These are phyloP conservation scores for Phaethon lepturus DNA, from an alignment of 2,113 vertebrate species.

Conservation along the genomic window DNA sequence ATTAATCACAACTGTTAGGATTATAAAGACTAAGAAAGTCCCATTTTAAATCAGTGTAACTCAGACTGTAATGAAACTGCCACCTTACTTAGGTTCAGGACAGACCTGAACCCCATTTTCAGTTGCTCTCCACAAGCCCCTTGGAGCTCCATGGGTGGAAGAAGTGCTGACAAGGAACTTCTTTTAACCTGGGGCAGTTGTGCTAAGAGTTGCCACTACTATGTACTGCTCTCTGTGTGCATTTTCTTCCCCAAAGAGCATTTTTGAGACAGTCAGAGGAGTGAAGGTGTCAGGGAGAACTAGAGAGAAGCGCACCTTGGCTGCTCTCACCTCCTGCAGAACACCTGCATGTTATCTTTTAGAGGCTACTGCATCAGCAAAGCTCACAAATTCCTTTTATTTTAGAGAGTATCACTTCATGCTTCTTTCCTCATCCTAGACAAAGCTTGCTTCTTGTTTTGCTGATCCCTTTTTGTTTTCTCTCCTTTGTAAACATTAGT, in stretches of 20 bases:
- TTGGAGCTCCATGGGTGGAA: background rate
- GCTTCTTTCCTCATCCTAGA: background rate
- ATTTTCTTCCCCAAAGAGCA: background rate
- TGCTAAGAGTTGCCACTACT: background rate
- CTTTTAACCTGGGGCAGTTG: background rate
- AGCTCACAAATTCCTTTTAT: background rate
- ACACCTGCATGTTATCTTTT: background rate
- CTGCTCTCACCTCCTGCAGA: background rate
- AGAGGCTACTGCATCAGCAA: background rate
- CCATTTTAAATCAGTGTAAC: background rate
- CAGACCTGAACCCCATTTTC: background rate
- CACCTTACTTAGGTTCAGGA: background rate
- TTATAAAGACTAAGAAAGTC: background rate
- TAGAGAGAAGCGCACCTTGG: background rate
- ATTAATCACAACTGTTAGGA: background rate
- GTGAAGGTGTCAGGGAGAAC: background rate
- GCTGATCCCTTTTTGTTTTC: background rate
- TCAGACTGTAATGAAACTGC: background rate
- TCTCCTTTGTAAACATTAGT: background rate
- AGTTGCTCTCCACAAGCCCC: fast-evolving
- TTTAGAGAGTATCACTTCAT: background rate
- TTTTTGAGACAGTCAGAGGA: background rate
- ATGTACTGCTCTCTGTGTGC: background rate
- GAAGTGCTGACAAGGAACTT: background rate
- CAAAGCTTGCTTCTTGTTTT: background rate